Evolutionary conservation across 2,113 vertebrate genomes (phyloP).

Genomic region (Mustela lutreola): DNA sequence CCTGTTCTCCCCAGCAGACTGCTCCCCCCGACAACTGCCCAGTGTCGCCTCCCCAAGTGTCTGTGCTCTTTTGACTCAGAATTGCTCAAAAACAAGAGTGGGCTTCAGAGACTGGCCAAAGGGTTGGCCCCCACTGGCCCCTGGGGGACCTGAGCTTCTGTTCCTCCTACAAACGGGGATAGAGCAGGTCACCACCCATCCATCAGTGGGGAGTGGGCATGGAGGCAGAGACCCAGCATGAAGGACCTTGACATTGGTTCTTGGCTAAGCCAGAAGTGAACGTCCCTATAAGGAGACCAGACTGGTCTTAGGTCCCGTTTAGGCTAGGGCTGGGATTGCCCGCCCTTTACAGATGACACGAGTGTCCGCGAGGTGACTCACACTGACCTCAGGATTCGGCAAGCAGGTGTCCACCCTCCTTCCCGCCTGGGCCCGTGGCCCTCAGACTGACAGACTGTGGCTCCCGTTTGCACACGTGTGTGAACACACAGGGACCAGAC

Average conservation of each 20-base stretch:
- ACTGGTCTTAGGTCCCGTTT: background rate
- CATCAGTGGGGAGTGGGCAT: rapidly evolving
- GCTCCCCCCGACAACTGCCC: no score
- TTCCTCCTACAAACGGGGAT: background rate
- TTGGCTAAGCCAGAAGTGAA: rapidly evolving
- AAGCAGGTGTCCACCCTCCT: background rate
- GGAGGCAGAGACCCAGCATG: background rate
- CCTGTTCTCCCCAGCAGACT: no score
- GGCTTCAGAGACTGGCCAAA: background rate
- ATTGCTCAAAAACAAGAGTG: background rate
- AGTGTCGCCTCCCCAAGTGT: rapidly evolving
- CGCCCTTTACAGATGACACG: rapidly evolving
- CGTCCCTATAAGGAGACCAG: background rate
- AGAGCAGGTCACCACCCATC: no score
- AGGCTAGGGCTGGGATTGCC: rapidly evolving
- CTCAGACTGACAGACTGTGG: rapidly evolving
- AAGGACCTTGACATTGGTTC: no score
- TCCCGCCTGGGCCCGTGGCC: background rate
- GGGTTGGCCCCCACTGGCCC: rapidly evolving
- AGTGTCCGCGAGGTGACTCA: rapidly evolving
- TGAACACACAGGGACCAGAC: rapidly evolving
- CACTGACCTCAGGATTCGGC: rapidly evolving
- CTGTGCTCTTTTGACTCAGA: background rate
- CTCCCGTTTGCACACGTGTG: rapidly evolving
- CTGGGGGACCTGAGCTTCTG: background rate